These are phyloP conservation scores for Larimichthys polyactis DNA, from an alignment of 2,113 vertebrate genomes.

Conservation along the genomic window DNA sequence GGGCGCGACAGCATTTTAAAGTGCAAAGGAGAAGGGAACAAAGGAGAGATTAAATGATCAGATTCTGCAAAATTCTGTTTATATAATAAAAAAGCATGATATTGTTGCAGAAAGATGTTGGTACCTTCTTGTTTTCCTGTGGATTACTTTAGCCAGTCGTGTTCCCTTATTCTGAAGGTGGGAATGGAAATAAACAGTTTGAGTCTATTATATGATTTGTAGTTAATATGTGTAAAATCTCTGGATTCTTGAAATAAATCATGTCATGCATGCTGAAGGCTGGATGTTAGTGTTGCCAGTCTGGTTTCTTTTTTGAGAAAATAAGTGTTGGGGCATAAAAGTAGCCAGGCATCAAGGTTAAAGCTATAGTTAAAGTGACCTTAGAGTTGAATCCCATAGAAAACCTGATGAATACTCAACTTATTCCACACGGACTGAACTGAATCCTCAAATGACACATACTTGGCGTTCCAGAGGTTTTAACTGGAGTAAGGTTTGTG, in stretches of 20 bases:
- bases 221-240: conserved; percentile 52
- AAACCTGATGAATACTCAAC: neutral
- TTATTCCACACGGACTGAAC: neutral
- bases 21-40: conserved; percentile 43
- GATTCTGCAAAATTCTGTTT: conserved; percentile 47
- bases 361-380: neutral
- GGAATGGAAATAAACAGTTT: conserved; percentile 65
- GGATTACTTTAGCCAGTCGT: conserved; percentile 22
- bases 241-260: conserved; percentile 55
- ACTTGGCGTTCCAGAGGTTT: neutral
- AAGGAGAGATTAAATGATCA: conserved; percentile 15
- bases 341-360: neutral
- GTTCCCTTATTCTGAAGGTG: conserved; percentile 38
- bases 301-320: conserved; percentile 35
- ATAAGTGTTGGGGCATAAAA: neutral
- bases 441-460: neutral
- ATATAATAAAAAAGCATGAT: conserved; percentile 62
- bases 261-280: conserved; percentile 49
- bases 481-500: neutral
- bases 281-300: conserved; percentile 23
- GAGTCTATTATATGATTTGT: conserved; percentile 45
- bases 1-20: neutral
- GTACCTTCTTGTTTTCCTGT: conserved; percentile 49
- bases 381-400: neutral
- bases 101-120: conserved; percentile 54